A percentile compares a stretch with the other conserved stretches of the same genome.
Conservation (phyloP, 1,140 invertebrate genomes). For the Drosophila orosa region DNA sequence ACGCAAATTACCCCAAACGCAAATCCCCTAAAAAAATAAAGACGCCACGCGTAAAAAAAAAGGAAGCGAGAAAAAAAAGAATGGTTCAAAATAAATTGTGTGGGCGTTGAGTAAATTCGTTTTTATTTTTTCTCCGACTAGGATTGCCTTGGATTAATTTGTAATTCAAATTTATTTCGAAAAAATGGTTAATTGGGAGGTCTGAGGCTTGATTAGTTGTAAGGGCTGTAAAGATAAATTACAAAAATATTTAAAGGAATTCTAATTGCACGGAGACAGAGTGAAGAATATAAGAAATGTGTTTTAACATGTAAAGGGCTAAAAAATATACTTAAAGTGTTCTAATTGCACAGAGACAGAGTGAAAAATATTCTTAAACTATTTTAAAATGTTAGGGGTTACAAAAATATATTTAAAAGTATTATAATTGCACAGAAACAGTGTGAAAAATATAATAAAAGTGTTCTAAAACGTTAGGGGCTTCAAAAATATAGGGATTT, state of each 20-base stretch:
- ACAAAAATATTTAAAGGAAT: neutral
- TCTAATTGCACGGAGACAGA: neutral
- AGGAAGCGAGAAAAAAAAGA: conserved; percentile 14
- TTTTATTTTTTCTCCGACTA: conserved; percentile 40
- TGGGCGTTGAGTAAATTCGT: conserved; percentile 68
- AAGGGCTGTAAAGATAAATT: neutral
- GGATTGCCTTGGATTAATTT: conserved; percentile 71
- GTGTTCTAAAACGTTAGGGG: no score
- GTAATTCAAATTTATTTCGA: conserved; percentile 71
- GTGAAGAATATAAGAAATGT: neutral
- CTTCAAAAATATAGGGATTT: no score
- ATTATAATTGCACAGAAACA: no score
- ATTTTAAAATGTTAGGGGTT: no score
- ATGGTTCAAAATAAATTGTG: conserved; percentile 75
- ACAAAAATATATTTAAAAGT: no score
- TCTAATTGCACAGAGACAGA: no score
- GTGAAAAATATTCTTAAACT: no score
- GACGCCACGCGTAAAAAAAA: conserved; percentile 33
- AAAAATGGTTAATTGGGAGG: conserved; percentile 48
- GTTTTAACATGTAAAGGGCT: no score
- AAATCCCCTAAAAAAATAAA: conserved; percentile 73
- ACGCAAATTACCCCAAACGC: conserved; percentile 58
- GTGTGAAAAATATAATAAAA: no score
- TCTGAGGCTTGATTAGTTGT: conserved; percentile 13
- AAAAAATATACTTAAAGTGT: no score